Base-by-base conservation (phyloP, 2,888 invertebrate species). In the Rhagonycha lutea region DNA sequence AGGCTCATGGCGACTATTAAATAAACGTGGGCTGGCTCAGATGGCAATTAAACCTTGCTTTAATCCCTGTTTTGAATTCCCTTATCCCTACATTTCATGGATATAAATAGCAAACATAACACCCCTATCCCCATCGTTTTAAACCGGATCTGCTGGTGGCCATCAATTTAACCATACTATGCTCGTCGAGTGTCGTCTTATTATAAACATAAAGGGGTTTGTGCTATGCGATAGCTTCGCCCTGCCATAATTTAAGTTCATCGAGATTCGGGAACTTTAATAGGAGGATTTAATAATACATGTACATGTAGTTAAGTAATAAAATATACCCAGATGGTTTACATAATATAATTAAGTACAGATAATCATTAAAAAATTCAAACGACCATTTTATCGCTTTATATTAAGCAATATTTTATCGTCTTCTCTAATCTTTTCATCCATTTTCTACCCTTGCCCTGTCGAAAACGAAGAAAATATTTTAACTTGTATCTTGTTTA, bases 31-130 rank as follows among this genome's bases (percentile, higher is more conserved):
- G 81, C 81, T 81, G 83, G 80, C 82, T 80, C 82, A 78, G 81
- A 76, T 78, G 81, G 84, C 84, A 85, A 85, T 85, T 85, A 85
- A 84, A 81, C 82, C 81, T 80, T 78, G 81, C 80, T 82, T 83
- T 83, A 84, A 84, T 83, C 84, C 84, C 79, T 78, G 78, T 79
- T 82, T 82, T 80, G 82, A 80, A 77, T 78, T 73, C 74, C 78
- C 75, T 78, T 70, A 73, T 75, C 78, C 72, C 72, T 61, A 70
- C 74, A 74, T 74, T 77, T 74, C 62, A 77, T 67, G 72, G 72
- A 63, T 78, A 78, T 75, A 78, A 75, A 78, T 78, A 78, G 78
- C 72, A 75, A 47, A 72, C 72, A 75, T 73, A 78, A 73, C 72
- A 67, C 75, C 78, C 77, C 78, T 75, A 75, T 77, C 71, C 73